Percentiles rank a stretch among this genome's conserved stretches.
Conservation (phyloP, 2,888 invertebrate genomes). For the Cephus sareptanus region DNA sequence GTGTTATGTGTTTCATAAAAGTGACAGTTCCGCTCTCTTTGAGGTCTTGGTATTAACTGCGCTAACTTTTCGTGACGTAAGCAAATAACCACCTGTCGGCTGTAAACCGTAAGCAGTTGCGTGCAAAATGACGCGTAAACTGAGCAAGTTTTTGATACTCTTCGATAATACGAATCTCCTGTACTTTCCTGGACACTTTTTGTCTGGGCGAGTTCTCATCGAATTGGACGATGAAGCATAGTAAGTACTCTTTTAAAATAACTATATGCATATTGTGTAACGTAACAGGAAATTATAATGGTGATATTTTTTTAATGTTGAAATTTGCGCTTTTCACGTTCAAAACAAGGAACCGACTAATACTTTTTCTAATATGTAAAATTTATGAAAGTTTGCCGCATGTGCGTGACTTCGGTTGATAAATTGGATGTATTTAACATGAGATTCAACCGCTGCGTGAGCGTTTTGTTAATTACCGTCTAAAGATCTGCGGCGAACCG, state of each 20-base stretch:
- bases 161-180: constrained; percentile 93
- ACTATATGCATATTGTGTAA: neutral
- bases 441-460: neutral
- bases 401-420: neutral
- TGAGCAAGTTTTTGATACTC: constrained; percentile 91
- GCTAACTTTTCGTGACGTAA: constrained; percentile 19
- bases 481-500: neutral
- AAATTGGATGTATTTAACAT: neutral
- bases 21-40: neutral
- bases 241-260: constrained; percentile 48
- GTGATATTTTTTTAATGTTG: neutral
- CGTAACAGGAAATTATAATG: neutral
- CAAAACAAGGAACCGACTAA: neutral
- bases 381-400: neutral
- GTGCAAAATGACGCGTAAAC: constrained; percentile 81
- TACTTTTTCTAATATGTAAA: neutral
- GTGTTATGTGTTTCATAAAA: neutral
- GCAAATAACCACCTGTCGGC: constrained; percentile 28
- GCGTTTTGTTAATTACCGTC: neutral
- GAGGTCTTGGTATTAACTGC: neutral
- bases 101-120: neutral
- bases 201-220: constrained; percentile 90
- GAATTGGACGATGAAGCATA: constrained; percentile 92
- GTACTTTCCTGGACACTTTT: constrained; percentile 94
- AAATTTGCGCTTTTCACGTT: neutral